Evolutionary conservation across 2,888 invertebrate genomes (phyloP).

Genomic region (Zhuqinia jingwanae): DNA sequence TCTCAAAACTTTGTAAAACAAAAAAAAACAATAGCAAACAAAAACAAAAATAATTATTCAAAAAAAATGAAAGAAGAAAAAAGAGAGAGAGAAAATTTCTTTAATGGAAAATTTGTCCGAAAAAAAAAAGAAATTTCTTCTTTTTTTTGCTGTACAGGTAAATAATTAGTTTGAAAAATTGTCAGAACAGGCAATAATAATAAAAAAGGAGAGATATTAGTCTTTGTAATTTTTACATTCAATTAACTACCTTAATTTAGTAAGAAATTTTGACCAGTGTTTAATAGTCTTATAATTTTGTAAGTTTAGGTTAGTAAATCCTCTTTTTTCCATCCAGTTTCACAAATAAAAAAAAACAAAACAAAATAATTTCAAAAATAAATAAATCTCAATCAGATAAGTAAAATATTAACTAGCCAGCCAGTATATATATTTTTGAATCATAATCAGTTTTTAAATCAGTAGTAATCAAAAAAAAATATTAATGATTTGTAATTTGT

Average conservation of each 20-base stretch:
- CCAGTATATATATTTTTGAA: too few species aligned
- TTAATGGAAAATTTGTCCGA: background rate
- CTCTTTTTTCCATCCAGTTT: constrained; percentile 1
- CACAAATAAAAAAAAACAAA: too few species aligned
- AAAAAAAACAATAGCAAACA: too few species aligned
- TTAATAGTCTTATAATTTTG: constrained; percentile 56
- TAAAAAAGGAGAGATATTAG: background rate
- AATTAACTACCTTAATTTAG: background rate
- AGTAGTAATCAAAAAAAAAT: too few species aligned
- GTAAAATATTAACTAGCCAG: too few species aligned
- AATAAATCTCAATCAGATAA: too few species aligned
- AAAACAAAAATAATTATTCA: too few species aligned
- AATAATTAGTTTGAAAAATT: constrained; percentile 24
- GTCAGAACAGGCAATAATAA: constrained; percentile 7
- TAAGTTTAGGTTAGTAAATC: constrained; percentile 62
- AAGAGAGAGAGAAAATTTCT: background rate
- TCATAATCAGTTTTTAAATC: too few species aligned
- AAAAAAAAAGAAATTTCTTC: too few species aligned
- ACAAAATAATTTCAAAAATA: too few species aligned
- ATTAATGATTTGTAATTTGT: too few species aligned
- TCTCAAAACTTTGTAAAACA: constrained; percentile 78
- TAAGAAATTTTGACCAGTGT: constrained; percentile 62
- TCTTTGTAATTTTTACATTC: background rate
- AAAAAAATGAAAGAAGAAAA: background rate
- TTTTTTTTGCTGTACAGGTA: too few species aligned